A percentile compares a stretch with the other conserved stretches of the same genome.
Conservation (phyloP, 1,140 invertebrate genomes). For the Dolichoris vasculosae region DNA sequence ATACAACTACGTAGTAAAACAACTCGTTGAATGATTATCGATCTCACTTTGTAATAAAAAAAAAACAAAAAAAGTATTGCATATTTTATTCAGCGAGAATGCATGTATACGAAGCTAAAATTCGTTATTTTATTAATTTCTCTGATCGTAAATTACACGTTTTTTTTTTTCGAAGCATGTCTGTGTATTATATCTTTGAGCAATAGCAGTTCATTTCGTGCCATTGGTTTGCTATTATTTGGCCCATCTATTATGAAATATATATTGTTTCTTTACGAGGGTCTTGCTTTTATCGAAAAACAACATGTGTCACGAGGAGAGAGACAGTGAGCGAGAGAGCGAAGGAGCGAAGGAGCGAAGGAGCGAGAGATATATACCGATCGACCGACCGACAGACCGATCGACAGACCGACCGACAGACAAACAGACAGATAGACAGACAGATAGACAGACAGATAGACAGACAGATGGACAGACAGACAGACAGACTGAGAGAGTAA, state of each 20-base stretch:
- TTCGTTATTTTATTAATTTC: neutral
- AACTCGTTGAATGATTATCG: neutral
- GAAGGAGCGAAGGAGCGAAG: neutral
- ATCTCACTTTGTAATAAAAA: neutral
- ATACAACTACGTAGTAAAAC: no score
- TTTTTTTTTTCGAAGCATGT: neutral
- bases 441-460: neutral
- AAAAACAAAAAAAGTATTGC: neutral
- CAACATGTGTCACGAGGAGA: constrained; percentile 13
- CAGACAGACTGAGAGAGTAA: neutral
- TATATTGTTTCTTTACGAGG: constrained; percentile 36
- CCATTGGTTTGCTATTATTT: neutral
- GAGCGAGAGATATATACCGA: neutral
- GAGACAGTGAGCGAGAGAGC: neutral
- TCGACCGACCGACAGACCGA: neutral
- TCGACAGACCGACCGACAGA: neutral
- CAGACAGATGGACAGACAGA: neutral
- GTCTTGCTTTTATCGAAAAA: constrained; percentile 26
- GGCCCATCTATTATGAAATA: constrained; percentile 13
- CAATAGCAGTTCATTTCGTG: constrained; percentile 9
- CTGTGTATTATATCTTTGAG: neutral
- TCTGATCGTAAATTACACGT: neutral
- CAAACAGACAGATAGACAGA: neutral
- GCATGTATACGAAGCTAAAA: neutral
- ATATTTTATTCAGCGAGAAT: neutral